phyloP scores from a whole-genome alignment of 2,797 vertebrate genomes.

The Darevskia nairensis region DNA sequence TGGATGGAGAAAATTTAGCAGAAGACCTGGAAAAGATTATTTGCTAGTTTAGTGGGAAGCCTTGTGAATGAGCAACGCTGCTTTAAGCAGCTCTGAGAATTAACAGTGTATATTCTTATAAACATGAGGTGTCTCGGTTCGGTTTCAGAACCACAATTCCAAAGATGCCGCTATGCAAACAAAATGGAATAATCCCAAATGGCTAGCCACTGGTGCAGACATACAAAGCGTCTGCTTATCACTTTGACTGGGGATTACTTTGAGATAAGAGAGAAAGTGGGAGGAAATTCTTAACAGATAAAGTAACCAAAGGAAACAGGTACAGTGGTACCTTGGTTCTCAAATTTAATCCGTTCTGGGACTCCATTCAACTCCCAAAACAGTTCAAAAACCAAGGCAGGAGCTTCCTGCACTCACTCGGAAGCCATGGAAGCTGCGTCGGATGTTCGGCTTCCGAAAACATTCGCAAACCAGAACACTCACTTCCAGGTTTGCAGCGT shows the following conservation, averaged over 20 bases:
- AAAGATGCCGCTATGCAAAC: neutral
- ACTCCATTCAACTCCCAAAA: too few species aligned
- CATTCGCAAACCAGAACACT: too few species aligned
- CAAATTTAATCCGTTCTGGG: too few species aligned
- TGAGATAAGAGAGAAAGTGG: neutral
- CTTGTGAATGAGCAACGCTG: neutral
- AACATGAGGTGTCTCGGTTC: neutral
- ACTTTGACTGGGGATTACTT: neutral
- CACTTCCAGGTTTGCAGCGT: too few species aligned
- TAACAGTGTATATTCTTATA: neutral
- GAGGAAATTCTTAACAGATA: neutral
- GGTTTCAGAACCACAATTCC: neutral
- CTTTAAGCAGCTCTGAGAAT: neutral
- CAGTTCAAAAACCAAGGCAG: too few species aligned
- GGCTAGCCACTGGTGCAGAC: too few species aligned
- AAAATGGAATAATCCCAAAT: neutral
- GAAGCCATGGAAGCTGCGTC: too few species aligned
- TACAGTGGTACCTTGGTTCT: neutral
- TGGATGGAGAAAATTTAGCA: neutral
- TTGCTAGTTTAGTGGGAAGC: neutral
- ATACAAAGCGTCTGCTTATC: neutral
- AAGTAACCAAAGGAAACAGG: neutral
- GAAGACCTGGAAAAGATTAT: neutral
- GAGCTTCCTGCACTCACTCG: too few species aligned
- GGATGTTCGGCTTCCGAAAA: too few species aligned